phyloP scores from a whole-genome alignment of 2,797 vertebrate genomes.

The Sebastes flavidus region DNA sequence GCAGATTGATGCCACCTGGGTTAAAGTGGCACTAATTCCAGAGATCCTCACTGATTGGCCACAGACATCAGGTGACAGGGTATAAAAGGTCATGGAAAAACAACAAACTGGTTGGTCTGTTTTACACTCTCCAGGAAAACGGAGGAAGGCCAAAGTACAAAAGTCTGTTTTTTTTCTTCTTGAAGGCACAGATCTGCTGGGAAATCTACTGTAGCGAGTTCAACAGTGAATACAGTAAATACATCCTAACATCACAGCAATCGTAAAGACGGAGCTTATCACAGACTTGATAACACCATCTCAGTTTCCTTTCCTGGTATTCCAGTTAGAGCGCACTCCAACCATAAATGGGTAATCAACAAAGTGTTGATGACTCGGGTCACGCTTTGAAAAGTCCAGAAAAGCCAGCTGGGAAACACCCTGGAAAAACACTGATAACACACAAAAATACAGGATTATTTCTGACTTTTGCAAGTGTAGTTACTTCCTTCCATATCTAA shows the following conservation, averaged over 20 bases:
- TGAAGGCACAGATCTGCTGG: not conserved
- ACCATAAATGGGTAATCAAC: not conserved
- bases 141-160: not conserved
- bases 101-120: not conserved
- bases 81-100: not conserved
- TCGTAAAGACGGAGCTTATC: not conserved
- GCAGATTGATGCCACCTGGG: not conserved
- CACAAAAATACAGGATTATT: not conserved
- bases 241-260: not conserved
- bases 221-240: not conserved
- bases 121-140: not conserved
- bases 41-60: not conserved
- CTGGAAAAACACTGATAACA: not conserved
- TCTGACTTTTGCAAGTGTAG: not conserved
- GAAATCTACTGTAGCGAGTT: not conserved
- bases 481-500: not conserved
- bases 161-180: not conserved
- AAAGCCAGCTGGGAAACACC: not conserved
- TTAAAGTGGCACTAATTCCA: not conserved
- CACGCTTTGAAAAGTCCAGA: slow-evolving; percentile 3
- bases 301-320: slow-evolving; percentile 6
- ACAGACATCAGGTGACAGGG: not conserved
- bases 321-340: not conserved
- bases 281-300: not conserved
- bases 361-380: not conserved